These are phyloP conservation scores for Pelecanoides urinatrix DNA, from an alignment of 2,113 vertebrate species.

Conservation along the genomic window DNA sequence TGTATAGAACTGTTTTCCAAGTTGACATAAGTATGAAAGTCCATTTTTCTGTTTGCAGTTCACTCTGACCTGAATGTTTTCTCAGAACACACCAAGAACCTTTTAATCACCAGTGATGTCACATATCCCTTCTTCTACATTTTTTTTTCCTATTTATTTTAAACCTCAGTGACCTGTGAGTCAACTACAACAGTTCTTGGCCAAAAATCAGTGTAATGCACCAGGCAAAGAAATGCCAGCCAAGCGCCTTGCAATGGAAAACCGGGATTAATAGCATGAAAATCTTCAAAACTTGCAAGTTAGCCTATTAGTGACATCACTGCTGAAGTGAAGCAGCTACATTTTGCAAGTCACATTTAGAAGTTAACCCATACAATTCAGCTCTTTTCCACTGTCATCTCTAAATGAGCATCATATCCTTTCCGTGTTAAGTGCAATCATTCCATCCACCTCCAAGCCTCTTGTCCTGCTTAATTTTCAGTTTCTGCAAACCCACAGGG, in stretches of 20 bases:
- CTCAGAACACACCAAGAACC: slow-evolving; percentile 22
- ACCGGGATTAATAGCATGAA: slow-evolving; percentile 1
- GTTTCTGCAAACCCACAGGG: not conserved
- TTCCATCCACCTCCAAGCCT: not conserved
- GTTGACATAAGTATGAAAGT: not conserved
- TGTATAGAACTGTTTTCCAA: not conserved
- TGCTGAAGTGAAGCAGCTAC: slow-evolving; percentile 4
- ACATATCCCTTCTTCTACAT: not conserved
- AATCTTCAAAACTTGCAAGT: slow-evolving; percentile 12
- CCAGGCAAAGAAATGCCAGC: slow-evolving; percentile 32
- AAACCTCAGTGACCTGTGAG: slow-evolving; percentile 58
- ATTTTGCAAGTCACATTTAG: not conserved
- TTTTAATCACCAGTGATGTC: slow-evolving; percentile 43
- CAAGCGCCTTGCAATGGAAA: slow-evolving; percentile 46
- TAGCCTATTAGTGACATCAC: slow-evolving; percentile 14
- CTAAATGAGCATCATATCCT: not conserved
- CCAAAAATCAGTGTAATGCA: slow-evolving; percentile 2
- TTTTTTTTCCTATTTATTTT: slow-evolving; percentile 35
- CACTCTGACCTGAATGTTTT: slow-evolving; percentile 30
- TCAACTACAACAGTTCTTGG: slow-evolving; percentile 56
- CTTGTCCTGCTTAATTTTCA: not conserved
- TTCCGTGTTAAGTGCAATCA: not conserved
- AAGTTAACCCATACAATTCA: slow-evolving; percentile 1
- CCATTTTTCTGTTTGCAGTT: not conserved
- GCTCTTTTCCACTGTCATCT: not conserved